A percentile compares a stretch with the other conserved stretches of the same genome.
Evolutionary conservation across 2,797 vertebrate genomes (phyloP).

Genomic region (Squalus acanthias): DNA sequence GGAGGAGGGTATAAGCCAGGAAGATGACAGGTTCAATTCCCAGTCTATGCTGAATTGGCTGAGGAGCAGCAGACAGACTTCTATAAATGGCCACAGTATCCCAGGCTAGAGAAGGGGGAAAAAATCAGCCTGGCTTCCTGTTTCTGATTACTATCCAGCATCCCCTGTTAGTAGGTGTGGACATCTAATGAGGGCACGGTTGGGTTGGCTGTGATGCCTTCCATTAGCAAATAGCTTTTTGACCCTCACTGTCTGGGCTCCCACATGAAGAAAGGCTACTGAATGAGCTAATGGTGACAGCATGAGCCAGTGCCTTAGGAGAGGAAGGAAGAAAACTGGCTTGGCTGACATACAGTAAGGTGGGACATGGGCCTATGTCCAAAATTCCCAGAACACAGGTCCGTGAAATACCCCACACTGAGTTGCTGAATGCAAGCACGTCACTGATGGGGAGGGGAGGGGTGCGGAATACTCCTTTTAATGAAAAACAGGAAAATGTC

Average conservation of each 20-base stretch:
- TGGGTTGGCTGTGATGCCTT: background rate
- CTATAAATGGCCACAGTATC: background rate
- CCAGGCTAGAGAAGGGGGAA: background rate
- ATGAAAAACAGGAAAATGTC: background rate
- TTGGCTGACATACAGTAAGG: background rate
- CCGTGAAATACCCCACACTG: background rate
- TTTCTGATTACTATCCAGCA: slow-evolving; percentile 1
- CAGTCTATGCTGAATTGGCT: background rate
- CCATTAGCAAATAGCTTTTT: slow-evolving; percentile 2
- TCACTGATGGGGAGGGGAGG: background rate
- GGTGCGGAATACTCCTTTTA: background rate
- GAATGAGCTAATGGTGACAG: background rate
- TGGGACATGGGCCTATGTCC: background rate
- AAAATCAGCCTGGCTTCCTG: background rate
- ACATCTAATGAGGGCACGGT: background rate
- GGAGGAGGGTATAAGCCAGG: background rate
- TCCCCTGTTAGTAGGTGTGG: background rate
- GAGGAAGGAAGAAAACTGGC: slow-evolving; percentile 13
- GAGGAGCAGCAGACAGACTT: background rate
- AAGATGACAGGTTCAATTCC: background rate
- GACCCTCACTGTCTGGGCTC: background rate
- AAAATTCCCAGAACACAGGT: background rate
- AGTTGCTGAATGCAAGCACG: background rate
- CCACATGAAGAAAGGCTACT: background rate
- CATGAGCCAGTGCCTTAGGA: background rate